Evolutionary conservation across 2,797 vertebrate genomes (phyloP), one percentile per base, ranked within the genome.

Genomic region (Kryptolebias ocellatus): DNA sequence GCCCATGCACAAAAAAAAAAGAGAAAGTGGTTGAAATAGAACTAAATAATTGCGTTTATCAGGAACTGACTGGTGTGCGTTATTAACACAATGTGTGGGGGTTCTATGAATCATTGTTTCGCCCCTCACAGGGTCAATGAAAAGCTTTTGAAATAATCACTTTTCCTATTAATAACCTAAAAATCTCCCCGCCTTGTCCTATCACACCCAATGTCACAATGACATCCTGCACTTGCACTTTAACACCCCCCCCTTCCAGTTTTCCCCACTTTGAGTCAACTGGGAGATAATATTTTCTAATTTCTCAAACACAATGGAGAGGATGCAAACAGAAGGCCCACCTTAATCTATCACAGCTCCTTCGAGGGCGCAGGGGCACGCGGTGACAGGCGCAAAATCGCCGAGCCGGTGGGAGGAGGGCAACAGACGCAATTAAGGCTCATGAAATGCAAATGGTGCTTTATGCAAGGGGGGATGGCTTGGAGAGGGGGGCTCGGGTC

Each of bases 391-490:
- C 95, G 94, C 93, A 92, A 95, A 94, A 95, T 92, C 87, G 87
- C 80, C 79, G 86, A 89, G 92, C 90, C 87, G 75, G 83, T 86
- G 83, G 81, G 86, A 81, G 80, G 87, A 93, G 92, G 93, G 91
- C 92, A 93, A 92, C 88, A 94, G 93, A 96, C 92, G 89, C 92
- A 94, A 93, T 94, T 95, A 96, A 94, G 89, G 91, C 94, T 98
- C 95, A 98, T 98, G 96, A 97, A 98, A 98, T 96, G 95, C 95
- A 96, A 98, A 98, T 94, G 42, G 64, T 28, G 17, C 89, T 93
- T 94, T 95, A 93, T 94, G 94, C 90, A 88, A 89, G 86, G 83
- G 92, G 74, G 67, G 42, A 12, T 57, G 59, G 61, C 20, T 6
- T 10, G 56, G 61, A 51, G 77, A 64, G 64, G 67, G 72, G 74